Base-by-base conservation (phyloP, 2,797 vertebrate genomes). In the Eulemur albifrons region DNA sequence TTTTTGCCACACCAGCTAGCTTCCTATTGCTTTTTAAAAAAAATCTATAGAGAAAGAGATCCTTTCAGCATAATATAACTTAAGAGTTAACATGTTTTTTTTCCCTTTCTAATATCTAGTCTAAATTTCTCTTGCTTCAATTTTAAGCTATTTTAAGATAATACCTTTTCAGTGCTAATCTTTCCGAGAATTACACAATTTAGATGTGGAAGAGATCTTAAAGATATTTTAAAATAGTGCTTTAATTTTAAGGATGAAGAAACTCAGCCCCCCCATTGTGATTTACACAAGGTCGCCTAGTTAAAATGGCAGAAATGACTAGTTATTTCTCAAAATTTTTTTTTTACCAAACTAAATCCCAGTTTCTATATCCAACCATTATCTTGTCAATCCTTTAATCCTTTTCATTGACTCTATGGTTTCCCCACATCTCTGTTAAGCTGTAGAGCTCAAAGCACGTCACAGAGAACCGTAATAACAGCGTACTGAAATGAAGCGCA, bases 101-200 rank as follows among this genome's bases (percentile, higher is more conserved):
- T 96, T 45, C 12, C 3, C 23, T 88, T 69, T 90, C 27, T 3
- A 13, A 7, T 32, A 52, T 57, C 11, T 38, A 81, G 23, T 59
- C 38, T 92, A 52, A 48, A 59, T 43, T 79, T 45, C 69, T 72
- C 76, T 82, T 52, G 32, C 27, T 65, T 69, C 57, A n/a, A 10
- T 73, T 50, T 88, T 88, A 70, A n/a, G 48, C 21, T 96, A 65
- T 85, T 95, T 90, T 90, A 93, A 85, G 27, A 75, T 52, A 95
- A 89, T 80, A 73, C 15, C 6, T 82, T 93, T 48, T 77, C 67
- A 67, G 20, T 59, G 61, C 7, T 72, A 86, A 59, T 35, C 69
- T 70, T 90, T 75, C 27, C 67, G 21, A 85, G 57, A 90, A 86
- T 76, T 75, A 75, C 13, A 32, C n/a, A 86, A 48, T 86, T 79